Conservation (phyloP, 2,113 vertebrate genomes). For the Bolborhynchus lineola region DNA sequence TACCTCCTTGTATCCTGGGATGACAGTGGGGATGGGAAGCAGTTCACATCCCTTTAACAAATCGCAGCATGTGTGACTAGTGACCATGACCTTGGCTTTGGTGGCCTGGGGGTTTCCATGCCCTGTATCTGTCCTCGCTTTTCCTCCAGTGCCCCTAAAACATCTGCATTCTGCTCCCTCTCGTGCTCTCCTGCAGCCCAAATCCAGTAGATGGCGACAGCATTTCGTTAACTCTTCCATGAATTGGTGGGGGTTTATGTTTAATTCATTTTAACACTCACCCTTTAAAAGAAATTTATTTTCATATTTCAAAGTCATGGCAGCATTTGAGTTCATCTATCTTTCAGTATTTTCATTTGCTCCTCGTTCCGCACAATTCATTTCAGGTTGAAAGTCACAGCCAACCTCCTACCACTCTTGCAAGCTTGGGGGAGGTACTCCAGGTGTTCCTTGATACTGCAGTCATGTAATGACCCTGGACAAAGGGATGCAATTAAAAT, state of each 20-base stretch:
- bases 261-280: background rate
- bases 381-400: background rate
- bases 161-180: background rate
- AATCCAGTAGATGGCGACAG: conserved; percentile 59
- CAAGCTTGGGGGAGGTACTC: background rate
- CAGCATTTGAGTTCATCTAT: background rate
- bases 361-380: background rate
- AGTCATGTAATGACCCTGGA: background rate
- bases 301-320: background rate
- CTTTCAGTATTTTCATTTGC: background rate
- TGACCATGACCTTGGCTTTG: background rate
- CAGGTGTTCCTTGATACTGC: background rate
- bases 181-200: background rate
- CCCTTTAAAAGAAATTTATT: background rate
- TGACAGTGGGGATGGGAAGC: background rate
- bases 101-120: background rate
- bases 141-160: background rate
- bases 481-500: background rate
- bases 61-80: background rate
- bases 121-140: accelerated
- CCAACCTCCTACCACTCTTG: background rate
- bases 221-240: background rate
- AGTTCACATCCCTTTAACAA: background rate
- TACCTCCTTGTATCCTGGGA: background rate
- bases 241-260: background rate